Evolutionary conservation across 2,797 vertebrate species (phyloP).

Genomic region (Helostoma temminkii): DNA sequence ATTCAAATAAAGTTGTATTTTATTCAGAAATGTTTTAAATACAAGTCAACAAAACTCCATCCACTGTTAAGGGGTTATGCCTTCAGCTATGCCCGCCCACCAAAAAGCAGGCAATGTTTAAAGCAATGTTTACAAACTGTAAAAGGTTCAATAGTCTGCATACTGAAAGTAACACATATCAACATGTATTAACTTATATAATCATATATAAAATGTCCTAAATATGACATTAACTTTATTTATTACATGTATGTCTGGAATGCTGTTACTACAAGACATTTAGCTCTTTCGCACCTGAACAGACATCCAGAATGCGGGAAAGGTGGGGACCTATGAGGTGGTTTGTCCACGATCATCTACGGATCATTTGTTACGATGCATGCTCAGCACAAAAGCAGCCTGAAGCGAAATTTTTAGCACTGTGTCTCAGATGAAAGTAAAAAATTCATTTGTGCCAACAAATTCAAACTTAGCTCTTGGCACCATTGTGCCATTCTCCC

Average conservation of each 20-base stretch:
- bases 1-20: too few species aligned
- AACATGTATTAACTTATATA: neutral
- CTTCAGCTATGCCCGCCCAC: too few species aligned
- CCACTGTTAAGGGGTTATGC: too few species aligned
- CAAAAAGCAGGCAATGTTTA: too few species aligned
- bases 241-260: slow-evolving; percentile 1
- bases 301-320: slow-evolving; percentile 39
- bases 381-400: slow-evolving; percentile 60
- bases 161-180: neutral
- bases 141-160: too few species aligned
- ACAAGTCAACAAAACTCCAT: too few species aligned
- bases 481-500: slow-evolving; percentile 59
- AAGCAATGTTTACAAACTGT: too few species aligned
- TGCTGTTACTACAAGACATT: neutral
- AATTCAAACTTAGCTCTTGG: slow-evolving; percentile 67
- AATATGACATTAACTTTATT: too few species aligned
- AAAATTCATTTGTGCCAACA: slow-evolving; percentile 54
- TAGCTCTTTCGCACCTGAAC: slow-evolving; percentile 31
- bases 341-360: slow-evolving; percentile 59
- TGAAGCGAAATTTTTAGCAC: slow-evolving; percentile 41
- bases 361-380: slow-evolving; percentile 55
- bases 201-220: too few species aligned
- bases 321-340: slow-evolving; percentile 54
- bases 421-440: slow-evolving; percentile 61
- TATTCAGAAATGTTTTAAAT: too few species aligned